Percentiles rank a stretch among this genome's conserved stretches.
Evolutionary conservation across 2,888 invertebrate genomes (phyloP).

Genomic region (Rotaria socialis): DNA sequence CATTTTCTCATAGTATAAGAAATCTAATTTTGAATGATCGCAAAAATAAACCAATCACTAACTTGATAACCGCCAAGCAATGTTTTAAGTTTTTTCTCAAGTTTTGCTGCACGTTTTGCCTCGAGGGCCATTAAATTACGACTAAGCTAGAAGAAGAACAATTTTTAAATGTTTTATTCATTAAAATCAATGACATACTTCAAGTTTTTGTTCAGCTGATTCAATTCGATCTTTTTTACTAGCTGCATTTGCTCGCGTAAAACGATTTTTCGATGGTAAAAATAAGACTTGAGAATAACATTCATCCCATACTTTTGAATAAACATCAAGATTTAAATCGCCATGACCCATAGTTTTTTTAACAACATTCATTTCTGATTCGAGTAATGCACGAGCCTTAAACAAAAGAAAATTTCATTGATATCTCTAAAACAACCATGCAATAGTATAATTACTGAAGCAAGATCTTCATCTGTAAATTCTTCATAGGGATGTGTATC

Average conservation of each 20-base stretch:
- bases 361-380: conserved; percentile 80
- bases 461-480: conserved; percentile 64
- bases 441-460: conserved; percentile 49
- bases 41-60: too few species aligned
- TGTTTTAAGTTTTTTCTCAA: conserved; percentile 92
- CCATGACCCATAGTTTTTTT: conserved; percentile 91
- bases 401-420: conserved; percentile 30
- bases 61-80: conserved; percentile 82
- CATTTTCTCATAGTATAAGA: too few species aligned
- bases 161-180: background rate
- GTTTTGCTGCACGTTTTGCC: conserved; percentile 89
- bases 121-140: conserved; percentile 90
- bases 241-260: conserved; percentile 86
- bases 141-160: conserved; percentile 62
- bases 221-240: conserved; percentile 92
- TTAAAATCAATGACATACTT: conserved; percentile 59
- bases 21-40: too few species aligned
- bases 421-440: background rate
- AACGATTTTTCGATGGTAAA: conserved; percentile 82
- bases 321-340: conserved; percentile 81
- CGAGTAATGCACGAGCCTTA: conserved; percentile 67
- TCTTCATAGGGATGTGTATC: conserved; percentile 80
- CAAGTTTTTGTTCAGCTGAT: conserved; percentile 81
- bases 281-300: conserved; percentile 85
- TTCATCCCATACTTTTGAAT: conserved; percentile 93